Evolutionary conservation across 1,140 invertebrate species (phyloP).

Genomic region (Conus betulinus): DNA sequence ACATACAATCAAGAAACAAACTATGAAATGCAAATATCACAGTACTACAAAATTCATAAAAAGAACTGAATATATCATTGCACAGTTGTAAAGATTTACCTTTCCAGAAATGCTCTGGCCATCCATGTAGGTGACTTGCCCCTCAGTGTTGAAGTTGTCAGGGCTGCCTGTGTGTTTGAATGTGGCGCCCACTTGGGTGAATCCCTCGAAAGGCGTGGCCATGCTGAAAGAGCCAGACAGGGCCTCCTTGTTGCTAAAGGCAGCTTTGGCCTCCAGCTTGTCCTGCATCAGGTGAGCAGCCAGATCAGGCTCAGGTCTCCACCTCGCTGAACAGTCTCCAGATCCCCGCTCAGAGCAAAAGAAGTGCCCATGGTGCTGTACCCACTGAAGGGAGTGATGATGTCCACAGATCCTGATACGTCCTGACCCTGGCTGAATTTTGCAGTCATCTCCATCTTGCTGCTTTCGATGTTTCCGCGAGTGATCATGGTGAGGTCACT

Average conservation of each 20-base stretch:
- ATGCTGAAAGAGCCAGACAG: neutral
- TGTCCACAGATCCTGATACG: neutral
- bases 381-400: slow-evolving; percentile 12
- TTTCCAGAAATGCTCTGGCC: slow-evolving; percentile 22
- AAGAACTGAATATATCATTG: too few species aligned
- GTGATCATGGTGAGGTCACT: slow-evolving; percentile 5
- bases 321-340: neutral
- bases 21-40: too few species aligned
- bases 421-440: neutral
- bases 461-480: neutral
- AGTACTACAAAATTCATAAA: too few species aligned
- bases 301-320: slow-evolving; percentile 18
- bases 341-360: neutral
- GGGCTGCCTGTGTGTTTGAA: slow-evolving; percentile 27
- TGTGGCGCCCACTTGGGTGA: slow-evolving; percentile 25
- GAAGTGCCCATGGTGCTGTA: slow-evolving; percentile 21
- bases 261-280: neutral
- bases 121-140: slow-evolving; percentile 32
- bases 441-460: neutral
- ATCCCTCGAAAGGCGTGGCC: slow-evolving; percentile 27
- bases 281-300: slow-evolving; percentile 19
- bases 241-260: neutral
- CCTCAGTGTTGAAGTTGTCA: slow-evolving; percentile 34
- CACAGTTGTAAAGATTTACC: neutral
- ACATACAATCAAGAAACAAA: too few species aligned